Percentiles rank a stretch among this genome's conserved stretches.
Evolutionary conservation across 2,888 invertebrate genomes (phyloP).

Genomic region (Plagodis dolabraria): DNA sequence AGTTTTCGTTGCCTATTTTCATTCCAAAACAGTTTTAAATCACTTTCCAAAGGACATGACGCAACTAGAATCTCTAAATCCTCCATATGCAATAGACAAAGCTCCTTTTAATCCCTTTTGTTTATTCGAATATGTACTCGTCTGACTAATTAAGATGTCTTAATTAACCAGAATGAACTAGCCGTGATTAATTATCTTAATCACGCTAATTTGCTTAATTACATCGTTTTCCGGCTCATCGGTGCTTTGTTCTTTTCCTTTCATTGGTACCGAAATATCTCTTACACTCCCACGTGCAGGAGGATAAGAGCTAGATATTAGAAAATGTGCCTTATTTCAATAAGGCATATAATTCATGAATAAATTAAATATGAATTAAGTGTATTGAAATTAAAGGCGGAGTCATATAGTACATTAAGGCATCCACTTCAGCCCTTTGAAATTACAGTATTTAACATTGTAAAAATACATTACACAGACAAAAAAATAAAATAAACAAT

Average conservation of each 20-base stretch:
- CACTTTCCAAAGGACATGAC: no score
- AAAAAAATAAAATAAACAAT: no score
- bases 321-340: background rate
- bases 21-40: no score
- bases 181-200: conserved; percentile 59
- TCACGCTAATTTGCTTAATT: conserved; percentile 62
- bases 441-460: no score
- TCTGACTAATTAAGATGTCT: background rate
- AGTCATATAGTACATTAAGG: no score
- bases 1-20: no score
- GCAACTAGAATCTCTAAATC: conserved; percentile 7
- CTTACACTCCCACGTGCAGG: conserved; percentile 52
- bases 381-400: no score
- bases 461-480: no score
- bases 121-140: conserved; percentile 11
- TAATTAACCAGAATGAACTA: conserved; percentile 19
- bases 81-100: conserved; percentile 19
- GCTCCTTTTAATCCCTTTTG: conserved; percentile 36
- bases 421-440: no score
- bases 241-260: conserved; percentile 51
- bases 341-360: background rate
- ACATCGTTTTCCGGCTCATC: conserved; percentile 61
- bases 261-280: conserved; percentile 53
- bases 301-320: conserved; percentile 11
- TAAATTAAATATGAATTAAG: no score